Evolutionary conservation across 2,113 vertebrate genomes (phyloP), one percentile per base, ranked within the genome.

Genomic region (Ahaetulla prasina): DNA sequence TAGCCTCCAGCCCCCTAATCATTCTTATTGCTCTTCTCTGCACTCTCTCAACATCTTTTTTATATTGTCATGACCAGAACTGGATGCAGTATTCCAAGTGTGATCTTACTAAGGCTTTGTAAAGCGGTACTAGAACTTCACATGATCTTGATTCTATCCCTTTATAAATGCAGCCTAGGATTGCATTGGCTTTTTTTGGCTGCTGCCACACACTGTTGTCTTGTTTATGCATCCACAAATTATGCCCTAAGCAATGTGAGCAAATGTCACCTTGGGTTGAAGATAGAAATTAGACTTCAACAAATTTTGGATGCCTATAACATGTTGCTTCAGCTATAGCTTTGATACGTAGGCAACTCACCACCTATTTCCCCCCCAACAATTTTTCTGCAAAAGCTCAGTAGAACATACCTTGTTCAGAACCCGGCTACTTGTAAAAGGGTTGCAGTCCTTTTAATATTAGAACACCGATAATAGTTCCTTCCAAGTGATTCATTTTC

Each of bases 401-500:
- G 7, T 80, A 43, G 8, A 80, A 22, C 14, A 74, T 39, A 74
- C 7, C 9, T 85, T 89, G 85, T 18, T 25, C 54, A 74, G 9
- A 12, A 68, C 49, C 89, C 47, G 45, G 91, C 54, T 87, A 8
- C 27, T 93, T 93, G 39, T 23, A 14, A 20, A 39, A 53, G 9
- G 8, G 94, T 14, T 0, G 0, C 18, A 8, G 89, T 45, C 16
- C 54, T 27, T 55, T 94, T 95, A 52, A 22, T 90, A 39, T 11
- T 7, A 57, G 68, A 93, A 55, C 7, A 80, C 7, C 14, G 2
- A 43, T 87, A 43, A 87, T 52, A 4, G 0, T 2, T 0, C 93
- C 47, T 93, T 93, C 30, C 89, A 93, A 90, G 90, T n/a, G 43
- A 3, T 85, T 54, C 90, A 20, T 88, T 90, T 89, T 89, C 89